Conservation (phyloP, 2,113 vertebrate genomes). For the Pteropus alecto region DNA sequence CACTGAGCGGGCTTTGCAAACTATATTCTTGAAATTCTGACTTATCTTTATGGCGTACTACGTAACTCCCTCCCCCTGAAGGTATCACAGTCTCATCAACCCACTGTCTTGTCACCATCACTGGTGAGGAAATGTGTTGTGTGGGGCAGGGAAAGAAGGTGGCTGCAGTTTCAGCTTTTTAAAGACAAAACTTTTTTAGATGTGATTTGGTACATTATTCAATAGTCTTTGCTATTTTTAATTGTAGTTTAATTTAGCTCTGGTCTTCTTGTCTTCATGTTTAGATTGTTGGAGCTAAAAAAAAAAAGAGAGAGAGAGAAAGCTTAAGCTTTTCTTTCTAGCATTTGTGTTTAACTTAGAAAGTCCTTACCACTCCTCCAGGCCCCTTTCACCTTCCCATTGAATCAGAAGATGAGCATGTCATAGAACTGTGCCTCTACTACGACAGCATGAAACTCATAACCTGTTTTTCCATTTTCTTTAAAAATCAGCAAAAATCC, state of each 20-base stretch:
- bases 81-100: neutral
- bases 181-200: constrained; percentile 29
- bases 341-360: constrained; percentile 43
- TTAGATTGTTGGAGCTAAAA: constrained; percentile 36
- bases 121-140: neutral
- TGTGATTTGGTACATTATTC: constrained; percentile 5
- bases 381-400: neutral
- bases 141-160: neutral
- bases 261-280: neutral
- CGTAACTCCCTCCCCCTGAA: neutral
- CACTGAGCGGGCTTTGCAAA: neutral
- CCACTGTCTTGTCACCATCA: neutral
- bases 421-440: neutral
- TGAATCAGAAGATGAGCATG: neutral
- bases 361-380: constrained; percentile 17
- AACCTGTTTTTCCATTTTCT: constrained; percentile 41
- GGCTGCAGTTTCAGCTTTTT: constrained; percentile 34
- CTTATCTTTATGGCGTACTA: neutral
- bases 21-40: neutral
- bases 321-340: constrained; percentile 9
- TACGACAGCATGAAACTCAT: constrained; percentile 19
- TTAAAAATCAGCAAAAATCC: constrained; percentile 48
- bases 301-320: constrained; percentile 21
- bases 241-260: constrained; percentile 57
- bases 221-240: constrained; percentile 57